These are phyloP conservation scores for Gymnopithys bicolor DNA, from an alignment of 2,797 vertebrate genomes.

Conservation along the genomic window DNA sequence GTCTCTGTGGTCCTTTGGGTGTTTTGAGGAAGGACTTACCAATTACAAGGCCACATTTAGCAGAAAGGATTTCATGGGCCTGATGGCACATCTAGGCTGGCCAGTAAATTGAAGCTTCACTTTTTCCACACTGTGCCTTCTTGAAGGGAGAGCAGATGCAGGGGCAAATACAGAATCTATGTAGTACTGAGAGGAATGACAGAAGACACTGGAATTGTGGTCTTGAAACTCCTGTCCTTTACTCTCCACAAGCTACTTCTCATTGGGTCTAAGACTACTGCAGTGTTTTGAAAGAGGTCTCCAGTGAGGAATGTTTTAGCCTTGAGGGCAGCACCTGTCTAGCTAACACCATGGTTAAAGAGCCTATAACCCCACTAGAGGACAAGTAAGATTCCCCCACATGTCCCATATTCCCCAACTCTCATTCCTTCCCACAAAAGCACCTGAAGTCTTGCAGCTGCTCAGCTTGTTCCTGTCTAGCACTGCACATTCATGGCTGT, in stretches of 20 bases:
- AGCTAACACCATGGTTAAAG: background rate
- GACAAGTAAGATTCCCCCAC: background rate
- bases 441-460: constrained; percentile 21
- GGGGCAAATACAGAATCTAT: background rate
- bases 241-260: background rate
- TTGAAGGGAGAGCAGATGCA: background rate
- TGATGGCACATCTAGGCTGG: background rate
- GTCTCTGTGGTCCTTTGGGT: background rate
- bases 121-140: background rate
- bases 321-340: background rate
- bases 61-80: background rate
- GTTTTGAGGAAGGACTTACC: background rate
- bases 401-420: background rate
- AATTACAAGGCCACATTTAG: background rate
- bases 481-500: background rate
- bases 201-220: background rate
- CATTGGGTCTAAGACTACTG: fast-evolving
- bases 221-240: background rate
- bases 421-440: background rate
- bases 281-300: background rate
- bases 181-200: background rate
- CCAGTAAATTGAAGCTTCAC: background rate
- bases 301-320: background rate
- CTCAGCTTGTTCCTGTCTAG: background rate
- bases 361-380: background rate